These are phyloP conservation scores for Heliothis subflexa DNA, from an alignment of 1,140 invertebrate species.

Conservation along the genomic window DNA sequence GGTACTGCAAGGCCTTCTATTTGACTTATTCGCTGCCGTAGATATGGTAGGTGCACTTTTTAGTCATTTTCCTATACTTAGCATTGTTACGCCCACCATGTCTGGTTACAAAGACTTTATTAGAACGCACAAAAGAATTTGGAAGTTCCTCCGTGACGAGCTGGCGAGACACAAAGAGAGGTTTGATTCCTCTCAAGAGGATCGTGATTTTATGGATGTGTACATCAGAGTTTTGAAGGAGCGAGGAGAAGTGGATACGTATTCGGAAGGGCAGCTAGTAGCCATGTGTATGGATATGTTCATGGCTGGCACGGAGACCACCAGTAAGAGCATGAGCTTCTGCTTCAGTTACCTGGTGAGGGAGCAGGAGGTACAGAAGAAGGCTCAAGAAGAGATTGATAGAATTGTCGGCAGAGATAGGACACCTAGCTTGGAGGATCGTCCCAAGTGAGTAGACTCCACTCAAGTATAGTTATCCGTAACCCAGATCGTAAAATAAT, in stretches of 20 bases:
- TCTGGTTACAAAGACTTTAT: constrained; percentile 92
- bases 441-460: constrained; percentile 87
- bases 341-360: constrained; percentile 92
- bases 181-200: constrained; percentile 87
- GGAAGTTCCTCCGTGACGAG: constrained; percentile 91
- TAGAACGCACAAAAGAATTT: constrained; percentile 89
- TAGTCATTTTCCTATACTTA: constrained; percentile 92
- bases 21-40: constrained; percentile 89
- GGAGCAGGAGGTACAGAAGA: constrained; percentile 92
- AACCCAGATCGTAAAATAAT: too few relatives aligned
- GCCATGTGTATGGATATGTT: constrained; percentile 93
- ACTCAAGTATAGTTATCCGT: too few relatives aligned
- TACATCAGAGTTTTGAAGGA: constrained; percentile 90
- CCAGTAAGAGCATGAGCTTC: constrained; percentile 92
- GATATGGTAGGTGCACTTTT: constrained; percentile 93
- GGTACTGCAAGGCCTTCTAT: constrained; percentile 89
- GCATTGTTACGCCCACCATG: constrained; percentile 90
- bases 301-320: constrained; percentile 94
- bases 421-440: constrained; percentile 90
- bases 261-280: constrained; percentile 90
- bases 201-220: constrained; percentile 94
- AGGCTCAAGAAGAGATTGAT: constrained; percentile 94
- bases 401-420: constrained; percentile 89
- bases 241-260: constrained; percentile 83
- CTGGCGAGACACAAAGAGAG: constrained; percentile 91